Evolutionary conservation across 2,113 vertebrate genomes (phyloP).

Genomic region (Pseudorectes ferrugineus): DNA sequence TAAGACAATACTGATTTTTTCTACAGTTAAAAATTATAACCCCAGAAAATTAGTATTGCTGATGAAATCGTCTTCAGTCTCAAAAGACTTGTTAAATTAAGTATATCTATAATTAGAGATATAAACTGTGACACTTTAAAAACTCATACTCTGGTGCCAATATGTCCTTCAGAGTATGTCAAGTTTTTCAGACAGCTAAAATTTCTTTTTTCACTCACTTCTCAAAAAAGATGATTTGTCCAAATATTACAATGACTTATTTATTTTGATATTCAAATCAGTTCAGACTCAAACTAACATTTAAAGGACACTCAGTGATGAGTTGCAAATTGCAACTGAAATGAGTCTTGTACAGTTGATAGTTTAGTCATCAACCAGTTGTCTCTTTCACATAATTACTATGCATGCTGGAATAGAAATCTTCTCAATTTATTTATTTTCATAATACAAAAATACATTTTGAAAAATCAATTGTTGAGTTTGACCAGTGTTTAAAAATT

Average conservation of each 20-base stretch:
- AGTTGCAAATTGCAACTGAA: conserved; percentile 29
- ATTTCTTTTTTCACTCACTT: not conserved
- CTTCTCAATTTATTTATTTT: not conserved
- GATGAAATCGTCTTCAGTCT: conserved; percentile 1
- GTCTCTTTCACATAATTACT: not conserved
- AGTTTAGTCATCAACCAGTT: conserved; percentile 1
- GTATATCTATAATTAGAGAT: not conserved
- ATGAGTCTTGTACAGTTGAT: not conserved
- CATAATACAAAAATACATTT: not conserved
- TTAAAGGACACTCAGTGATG: conserved; percentile 10
- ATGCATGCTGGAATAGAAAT: not conserved
- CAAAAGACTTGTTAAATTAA: conserved; percentile 10
- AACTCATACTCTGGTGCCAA: not conserved
- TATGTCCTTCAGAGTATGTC: not conserved
- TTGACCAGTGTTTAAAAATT: not conserved
- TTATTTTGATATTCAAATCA: conserved; percentile 28
- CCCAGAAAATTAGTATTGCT: not conserved
- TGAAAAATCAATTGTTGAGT: not conserved
- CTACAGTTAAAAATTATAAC: conserved; percentile 7
- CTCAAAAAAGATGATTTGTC: not conserved
- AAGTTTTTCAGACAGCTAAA: not conserved
- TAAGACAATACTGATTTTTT: not conserved
- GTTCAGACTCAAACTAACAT: conserved; percentile 5
- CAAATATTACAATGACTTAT: conserved; percentile 7
- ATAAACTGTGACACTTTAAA: not conserved